These are phyloP conservation scores for Conus ventricosus DNA, from an alignment of 1,140 invertebrate species.

Conservation along the genomic window DNA sequence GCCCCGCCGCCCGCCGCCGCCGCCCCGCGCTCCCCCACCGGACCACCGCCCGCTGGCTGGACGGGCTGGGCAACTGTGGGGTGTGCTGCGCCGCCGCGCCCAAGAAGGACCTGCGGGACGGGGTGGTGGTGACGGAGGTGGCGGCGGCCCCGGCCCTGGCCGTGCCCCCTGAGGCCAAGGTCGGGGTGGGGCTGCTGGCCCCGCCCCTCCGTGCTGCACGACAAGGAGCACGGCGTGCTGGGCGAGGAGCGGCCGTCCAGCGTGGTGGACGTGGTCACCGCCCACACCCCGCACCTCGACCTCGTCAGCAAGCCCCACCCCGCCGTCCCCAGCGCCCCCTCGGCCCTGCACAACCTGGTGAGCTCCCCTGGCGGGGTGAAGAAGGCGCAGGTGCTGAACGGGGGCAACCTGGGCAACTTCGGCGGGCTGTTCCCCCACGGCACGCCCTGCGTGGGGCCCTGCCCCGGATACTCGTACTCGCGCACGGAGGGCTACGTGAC, in stretches of 20 bases:
- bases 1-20: background rate
- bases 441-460: conserved; percentile 37
- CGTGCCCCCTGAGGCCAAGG: background rate
- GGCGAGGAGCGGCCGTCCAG: conserved; percentile 48
- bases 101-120: conserved; percentile 33
- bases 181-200: conserved; percentile 29
- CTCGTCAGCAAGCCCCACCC: conserved; percentile 33
- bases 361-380: background rate
- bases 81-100: conserved; percentile 11
- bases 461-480: conserved; percentile 41
- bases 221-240: conserved; percentile 19
- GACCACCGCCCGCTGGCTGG: conserved; percentile 38
- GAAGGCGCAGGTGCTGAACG: conserved; percentile 37
- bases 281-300: conserved; percentile 43
- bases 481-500: conserved; percentile 45
- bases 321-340: conserved; percentile 22
- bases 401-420: conserved; percentile 32
- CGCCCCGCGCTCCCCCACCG: background rate
- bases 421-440: conserved; percentile 28
- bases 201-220: conserved; percentile 31
- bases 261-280: conserved; percentile 44
- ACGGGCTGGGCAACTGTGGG: conserved; percentile 35
- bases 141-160: background rate
- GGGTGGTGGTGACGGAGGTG: background rate
- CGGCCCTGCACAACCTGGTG: background rate